These are phyloP conservation scores for Muscina levida DNA, from an alignment of 2,888 invertebrate genomes.

Conservation along the genomic window DNA sequence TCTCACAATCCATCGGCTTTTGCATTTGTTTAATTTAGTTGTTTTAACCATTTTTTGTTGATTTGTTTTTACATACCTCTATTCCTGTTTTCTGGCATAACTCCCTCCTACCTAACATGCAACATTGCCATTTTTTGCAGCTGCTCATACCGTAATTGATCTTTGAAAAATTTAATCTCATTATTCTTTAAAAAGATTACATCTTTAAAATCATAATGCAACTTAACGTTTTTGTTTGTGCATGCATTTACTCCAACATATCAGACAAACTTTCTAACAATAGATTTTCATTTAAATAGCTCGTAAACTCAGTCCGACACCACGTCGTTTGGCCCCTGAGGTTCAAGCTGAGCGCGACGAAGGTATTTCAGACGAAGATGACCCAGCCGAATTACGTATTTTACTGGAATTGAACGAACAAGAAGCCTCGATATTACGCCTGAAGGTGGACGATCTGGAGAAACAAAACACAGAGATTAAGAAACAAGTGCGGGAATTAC, in stretches of 20 bases:
- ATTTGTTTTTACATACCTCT: constrained; percentile 33
- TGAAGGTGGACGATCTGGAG: constrained; percentile 92
- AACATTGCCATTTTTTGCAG: constrained; percentile 81
- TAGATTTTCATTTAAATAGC: constrained; percentile 81
- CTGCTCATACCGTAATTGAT: constrained; percentile 76
- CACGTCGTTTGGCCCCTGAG: constrained; percentile 84
- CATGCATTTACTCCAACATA: constrained; percentile 7
- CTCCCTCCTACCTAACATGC: constrained; percentile 49
- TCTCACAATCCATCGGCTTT: background rate
- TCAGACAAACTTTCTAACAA: background rate
- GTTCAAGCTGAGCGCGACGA: constrained; percentile 87
- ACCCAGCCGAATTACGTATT: constrained; percentile 90
- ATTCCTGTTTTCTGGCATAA: constrained; percentile 42
- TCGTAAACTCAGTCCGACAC: constrained; percentile 86
- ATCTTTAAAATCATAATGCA: too few relatives aligned
- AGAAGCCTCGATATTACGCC: constrained; percentile 90
- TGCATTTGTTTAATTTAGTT: background rate
- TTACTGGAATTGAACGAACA: constrained; percentile 94
- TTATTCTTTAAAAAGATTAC: constrained; percentile 47
- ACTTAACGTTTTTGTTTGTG: background rate
- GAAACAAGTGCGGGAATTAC: constrained; percentile 88
- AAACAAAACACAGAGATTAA: constrained; percentile 87
- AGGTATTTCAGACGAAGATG: constrained; percentile 88
- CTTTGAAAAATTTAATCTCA: constrained; percentile 59
- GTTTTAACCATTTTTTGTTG: constrained; percentile 43